Evolutionary conservation across 37 sponge, comb jelly and placozoan genomes (phyloP), one percentile per base, ranked within the genome.

Genomic region (Cladorhizidae sp.): DNA sequence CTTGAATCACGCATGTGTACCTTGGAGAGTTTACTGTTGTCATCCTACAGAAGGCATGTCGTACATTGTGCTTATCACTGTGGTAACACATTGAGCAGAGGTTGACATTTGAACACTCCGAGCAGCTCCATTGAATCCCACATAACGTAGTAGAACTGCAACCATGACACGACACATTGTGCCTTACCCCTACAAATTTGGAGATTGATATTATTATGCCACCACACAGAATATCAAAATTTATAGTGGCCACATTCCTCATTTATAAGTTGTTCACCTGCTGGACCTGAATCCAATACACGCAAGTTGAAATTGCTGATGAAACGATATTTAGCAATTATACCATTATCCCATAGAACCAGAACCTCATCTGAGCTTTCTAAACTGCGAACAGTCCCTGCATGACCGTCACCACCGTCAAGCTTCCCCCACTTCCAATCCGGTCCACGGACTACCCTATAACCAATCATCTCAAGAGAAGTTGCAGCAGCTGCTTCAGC

Each of bases 351-450:
- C 94, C 94, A 93, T 3, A 90, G 56, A 0, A 93, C 88, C 42
- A 87, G 28, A 0, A 90, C 94, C 49, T 93, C 94, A 32, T 83
- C 79, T 3, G 64, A 70, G 58, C 67, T 73, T 36, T 93, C 92
- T 35, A 77, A 90, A 52, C 82, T 79, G 20, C 84, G 40, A 21
- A 93, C 74, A 3, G 92, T 93, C 29, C 94, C 94, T 0, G 90
- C 85, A 33, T 82, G 87, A 7, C 94, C 92, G 14, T 93, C 94
- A 32, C 94, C 92, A 31, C 94, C 93, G 49, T 93, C 94, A 42
- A 90, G 94, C 52, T 90, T 86, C 45, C 83, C 86, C 94, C 94
- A 93, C 49, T 90, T 82, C 94, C 94, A 93, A 62, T 93, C 94
- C 22, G 94, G 94, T 0, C 94, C 94, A 17, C 94, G 87, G 1